Evolutionary conservation across 2,113 vertebrate species (phyloP).

Genomic region (Aramus guarauna): DNA sequence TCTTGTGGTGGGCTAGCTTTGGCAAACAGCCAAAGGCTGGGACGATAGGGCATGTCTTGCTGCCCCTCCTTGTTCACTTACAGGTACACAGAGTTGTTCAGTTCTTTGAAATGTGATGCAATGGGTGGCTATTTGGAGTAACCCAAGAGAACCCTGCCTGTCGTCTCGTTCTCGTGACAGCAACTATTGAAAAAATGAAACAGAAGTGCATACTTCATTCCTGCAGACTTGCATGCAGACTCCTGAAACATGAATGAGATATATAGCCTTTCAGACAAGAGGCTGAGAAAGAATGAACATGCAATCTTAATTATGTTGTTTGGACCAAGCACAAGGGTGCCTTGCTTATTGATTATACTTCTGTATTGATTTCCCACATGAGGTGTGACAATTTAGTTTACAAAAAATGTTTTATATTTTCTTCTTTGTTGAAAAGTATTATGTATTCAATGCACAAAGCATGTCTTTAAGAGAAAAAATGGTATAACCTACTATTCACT

Average conservation of each 20-base stretch:
- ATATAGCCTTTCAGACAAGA: not conserved
- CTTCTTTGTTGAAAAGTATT: not conserved
- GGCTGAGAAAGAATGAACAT: not conserved
- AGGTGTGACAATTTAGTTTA: not conserved
- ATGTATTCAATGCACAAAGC: not conserved
- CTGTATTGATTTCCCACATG: not conserved
- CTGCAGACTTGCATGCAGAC: not conserved
- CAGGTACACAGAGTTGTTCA: rapidly evolving
- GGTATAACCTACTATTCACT: not conserved
- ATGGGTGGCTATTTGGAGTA: not conserved
- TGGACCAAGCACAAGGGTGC: not conserved
- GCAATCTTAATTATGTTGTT: not conserved
- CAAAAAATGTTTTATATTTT: not conserved
- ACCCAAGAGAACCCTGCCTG: not conserved
- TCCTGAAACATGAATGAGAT: not conserved
- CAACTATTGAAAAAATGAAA: not conserved
- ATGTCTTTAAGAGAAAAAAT: not conserved
- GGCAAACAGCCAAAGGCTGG: not conserved
- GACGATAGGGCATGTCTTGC: not conserved
- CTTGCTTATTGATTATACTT: not conserved
- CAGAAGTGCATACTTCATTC: not conserved
- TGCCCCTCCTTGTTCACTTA: not conserved
- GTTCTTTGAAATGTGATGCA: not conserved
- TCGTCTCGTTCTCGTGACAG: rapidly evolving
- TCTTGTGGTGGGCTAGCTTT: not conserved